Evolutionary conservation across 1,140 invertebrate genomes (phyloP), one percentile per base, ranked within the genome.

Genomic region (Acromyrmex heyeri): DNA sequence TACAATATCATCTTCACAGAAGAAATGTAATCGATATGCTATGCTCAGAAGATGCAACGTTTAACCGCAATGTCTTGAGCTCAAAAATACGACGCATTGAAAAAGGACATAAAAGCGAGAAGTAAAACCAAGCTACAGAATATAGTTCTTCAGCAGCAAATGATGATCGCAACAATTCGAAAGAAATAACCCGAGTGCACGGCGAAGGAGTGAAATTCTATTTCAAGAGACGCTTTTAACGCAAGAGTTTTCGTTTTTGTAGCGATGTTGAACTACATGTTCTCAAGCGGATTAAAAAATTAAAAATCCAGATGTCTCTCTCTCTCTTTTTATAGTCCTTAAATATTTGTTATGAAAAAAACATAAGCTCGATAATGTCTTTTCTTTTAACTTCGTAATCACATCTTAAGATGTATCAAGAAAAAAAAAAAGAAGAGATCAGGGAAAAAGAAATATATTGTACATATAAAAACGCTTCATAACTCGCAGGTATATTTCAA

Each of bases 151-250:
- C 62, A 53, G 44, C 44, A 48, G 14, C 27, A 30, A 44, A 38
- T 50, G 77, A 69, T 55, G 27, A 69, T 79, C 77, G 48, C 27
- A 69, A 79, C 64, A 69, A 79, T 79, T 79, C 48, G 48, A 18
- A 79, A 62, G 30, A 44, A 55, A 18, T 21, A 50, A 65, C 18
- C 44, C 59, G 75, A 78, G 76, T 14, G 44, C 75, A 14, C 3
- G 24, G n/a, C 12, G 61, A 44, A n/a, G 16, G 6, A 75, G 72
- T 76, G n/a, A 76, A 76, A 38, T 59, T 76, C 34, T 65, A 67
- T 44, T 67, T 79, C 44, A 7, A 16, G 61, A 27, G 21, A 10
- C 12, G 16, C 18, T 53, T 2, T 12, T 55, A 64, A 65, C 44
- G 75, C 5, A 16, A 50, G n/a, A 53, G 5, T 27, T 69, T 18